Conservation (phyloP, 2,113 vertebrate species). For the Campylorhamphus procurvoides region DNA sequence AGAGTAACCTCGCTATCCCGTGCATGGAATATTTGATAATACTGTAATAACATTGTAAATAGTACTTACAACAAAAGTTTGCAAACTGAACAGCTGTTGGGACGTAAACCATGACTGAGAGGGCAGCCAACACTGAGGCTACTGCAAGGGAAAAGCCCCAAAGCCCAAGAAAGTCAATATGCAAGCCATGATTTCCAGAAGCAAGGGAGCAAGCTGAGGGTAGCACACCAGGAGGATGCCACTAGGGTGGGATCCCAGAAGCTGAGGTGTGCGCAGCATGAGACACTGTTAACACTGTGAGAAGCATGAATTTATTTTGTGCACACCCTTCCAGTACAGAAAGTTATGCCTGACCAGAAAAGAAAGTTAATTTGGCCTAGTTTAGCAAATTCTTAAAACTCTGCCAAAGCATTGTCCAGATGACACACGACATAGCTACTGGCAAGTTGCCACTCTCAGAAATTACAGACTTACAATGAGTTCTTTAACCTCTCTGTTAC, state of each 20-base stretch:
- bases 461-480: neutral
- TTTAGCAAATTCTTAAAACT: neutral
- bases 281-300: neutral
- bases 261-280: neutral
- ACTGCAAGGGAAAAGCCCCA: neutral
- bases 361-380: neutral
- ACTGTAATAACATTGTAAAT: neutral
- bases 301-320: neutral
- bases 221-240: neutral
- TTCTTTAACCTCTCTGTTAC: neutral
- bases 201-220: neutral
- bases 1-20: neutral
- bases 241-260: neutral
- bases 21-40: neutral
- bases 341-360: neutral
- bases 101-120: neutral
- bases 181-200: neutral
- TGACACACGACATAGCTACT: neutral
- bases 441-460: neutral
- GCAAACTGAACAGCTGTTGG: neutral
- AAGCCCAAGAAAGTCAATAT: neutral
- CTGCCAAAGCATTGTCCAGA: constrained; percentile 2
- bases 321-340: neutral
- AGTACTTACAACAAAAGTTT: neutral
- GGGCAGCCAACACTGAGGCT: neutral